phyloP scores from a whole-genome alignment of 2,888 invertebrate species.

The Ochropleura plecta region DNA sequence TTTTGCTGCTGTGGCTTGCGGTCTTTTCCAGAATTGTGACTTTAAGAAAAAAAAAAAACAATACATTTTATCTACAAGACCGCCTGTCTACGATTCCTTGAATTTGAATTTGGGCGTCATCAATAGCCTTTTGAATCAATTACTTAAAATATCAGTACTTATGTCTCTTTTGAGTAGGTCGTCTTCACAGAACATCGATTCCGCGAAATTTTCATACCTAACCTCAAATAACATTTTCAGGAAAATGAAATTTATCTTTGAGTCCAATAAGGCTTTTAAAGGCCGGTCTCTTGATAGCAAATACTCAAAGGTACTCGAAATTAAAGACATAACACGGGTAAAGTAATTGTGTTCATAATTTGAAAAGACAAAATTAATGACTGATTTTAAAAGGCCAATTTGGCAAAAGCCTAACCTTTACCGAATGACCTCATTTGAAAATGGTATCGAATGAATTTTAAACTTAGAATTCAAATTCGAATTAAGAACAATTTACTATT shows the following conservation, averaged over 20 bases:
- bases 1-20: background rate
- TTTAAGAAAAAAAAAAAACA: background rate
- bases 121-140: background rate
- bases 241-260: constrained; percentile 15
- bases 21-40: background rate
- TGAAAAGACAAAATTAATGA: constrained; percentile 22
- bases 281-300: constrained; percentile 27
- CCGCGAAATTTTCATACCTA: background rate
- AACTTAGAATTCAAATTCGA: background rate
- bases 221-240: constrained; percentile 16
- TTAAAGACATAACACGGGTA: background rate
- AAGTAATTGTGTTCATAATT: constrained; percentile 29
- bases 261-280: constrained; percentile 12
- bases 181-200: background rate
- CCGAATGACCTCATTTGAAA: background rate
- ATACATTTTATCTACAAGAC: background rate
- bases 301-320: constrained; percentile 26
- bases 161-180: background rate
- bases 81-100: background rate
- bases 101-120: background rate
- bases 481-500: background rate
- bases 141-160: background rate
- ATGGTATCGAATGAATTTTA: background rate
- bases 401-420: background rate
- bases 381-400: background rate